phyloP scores from a whole-genome alignment of 2,888 invertebrate genomes.

The Drosophila peninsularis region DNA sequence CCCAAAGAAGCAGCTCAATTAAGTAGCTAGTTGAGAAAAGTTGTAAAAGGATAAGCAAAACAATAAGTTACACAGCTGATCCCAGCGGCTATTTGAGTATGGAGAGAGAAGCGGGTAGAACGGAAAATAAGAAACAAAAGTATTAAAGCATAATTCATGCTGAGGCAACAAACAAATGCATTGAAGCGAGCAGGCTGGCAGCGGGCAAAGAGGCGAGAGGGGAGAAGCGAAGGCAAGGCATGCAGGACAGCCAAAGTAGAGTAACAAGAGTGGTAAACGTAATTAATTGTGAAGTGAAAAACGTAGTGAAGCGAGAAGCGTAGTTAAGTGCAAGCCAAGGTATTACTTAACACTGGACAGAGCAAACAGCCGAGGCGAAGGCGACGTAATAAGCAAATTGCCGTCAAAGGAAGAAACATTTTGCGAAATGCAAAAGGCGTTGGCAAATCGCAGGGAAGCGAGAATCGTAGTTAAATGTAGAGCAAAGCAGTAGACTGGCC shows the following conservation, averaged over 20 bases:
- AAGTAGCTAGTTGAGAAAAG: conserved; percentile 2
- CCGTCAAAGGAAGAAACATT: background rate
- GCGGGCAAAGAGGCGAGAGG: background rate
- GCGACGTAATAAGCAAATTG: background rate
- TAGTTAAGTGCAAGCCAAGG: conserved; percentile 2
- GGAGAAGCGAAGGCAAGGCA: background rate
- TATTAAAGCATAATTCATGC: conserved; percentile 1
- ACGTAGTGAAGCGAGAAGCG: conserved; percentile 4
- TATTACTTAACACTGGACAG: background rate
- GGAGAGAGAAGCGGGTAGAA: background rate
- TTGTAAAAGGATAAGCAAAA: background rate
- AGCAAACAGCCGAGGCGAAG: background rate
- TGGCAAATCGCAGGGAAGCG: background rate
- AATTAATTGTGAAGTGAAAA: conserved; percentile 4
- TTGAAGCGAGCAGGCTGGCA: background rate
- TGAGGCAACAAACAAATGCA: background rate
- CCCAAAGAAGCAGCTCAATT: conserved; percentile 10
- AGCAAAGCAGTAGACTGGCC: background rate
- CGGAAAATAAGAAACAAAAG: background rate
- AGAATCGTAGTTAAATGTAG: background rate
- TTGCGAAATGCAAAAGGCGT: background rate
- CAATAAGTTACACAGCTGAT: conserved; percentile 7
- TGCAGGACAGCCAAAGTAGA: background rate
- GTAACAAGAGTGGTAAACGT: background rate
- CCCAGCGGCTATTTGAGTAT: background rate